Evolutionary conservation across 2,113 vertebrate genomes (phyloP), one percentile per base, ranked within the genome.

Genomic region (Martes martes): DNA sequence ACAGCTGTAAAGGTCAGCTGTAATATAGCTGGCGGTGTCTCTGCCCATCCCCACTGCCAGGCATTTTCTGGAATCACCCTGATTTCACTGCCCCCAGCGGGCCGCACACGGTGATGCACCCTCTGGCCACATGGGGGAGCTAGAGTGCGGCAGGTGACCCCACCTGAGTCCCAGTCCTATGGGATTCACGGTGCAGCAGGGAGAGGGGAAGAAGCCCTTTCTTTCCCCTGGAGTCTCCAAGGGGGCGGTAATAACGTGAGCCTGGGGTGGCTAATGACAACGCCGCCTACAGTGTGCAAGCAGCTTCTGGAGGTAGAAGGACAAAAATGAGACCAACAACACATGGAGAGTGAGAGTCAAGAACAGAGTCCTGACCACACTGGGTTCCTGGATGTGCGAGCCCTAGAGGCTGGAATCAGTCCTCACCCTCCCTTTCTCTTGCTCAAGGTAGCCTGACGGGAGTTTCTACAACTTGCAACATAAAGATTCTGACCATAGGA

Each of bases 91-190:
- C 74, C 19, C 52, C 28, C 33, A 31, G 55, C 59, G 3, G 10
- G 39, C 28, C 47, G 50, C 11, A 18, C 0, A 7, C 2, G 7
- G 19, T 8, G 4, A 63, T 4, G 7, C 36, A 57, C 21, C n/a
- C 9, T 95, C 11, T 42, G 89, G 91, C 93, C 96, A 69, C 92
- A 42, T 0, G 96, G 81, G 85, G 89, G 89, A 76, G 82, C 94
- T 78, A 85, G 84, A 96, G 80, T n/a, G 3, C 14, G 26, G 18
- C 74, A 82, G 42, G 61, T 55, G 73, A 52, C 6, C 10, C 1
- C 26, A 36, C 4, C 24, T 8, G 79, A 24, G 33, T 11, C n/a
- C 4, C 13, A 36, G 21, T 1, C 5, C n/a, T 11, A 11, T 13
- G 39, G 84, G 90, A 19, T 10, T 86, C 10, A n/a, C 26, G 8